A percentile compares a stretch with the other conserved stretches of the same genome.
These are phyloP conservation scores for Thrips palmi DNA, from an alignment of 1,140 invertebrate genomes.

Conservation along the genomic window DNA sequence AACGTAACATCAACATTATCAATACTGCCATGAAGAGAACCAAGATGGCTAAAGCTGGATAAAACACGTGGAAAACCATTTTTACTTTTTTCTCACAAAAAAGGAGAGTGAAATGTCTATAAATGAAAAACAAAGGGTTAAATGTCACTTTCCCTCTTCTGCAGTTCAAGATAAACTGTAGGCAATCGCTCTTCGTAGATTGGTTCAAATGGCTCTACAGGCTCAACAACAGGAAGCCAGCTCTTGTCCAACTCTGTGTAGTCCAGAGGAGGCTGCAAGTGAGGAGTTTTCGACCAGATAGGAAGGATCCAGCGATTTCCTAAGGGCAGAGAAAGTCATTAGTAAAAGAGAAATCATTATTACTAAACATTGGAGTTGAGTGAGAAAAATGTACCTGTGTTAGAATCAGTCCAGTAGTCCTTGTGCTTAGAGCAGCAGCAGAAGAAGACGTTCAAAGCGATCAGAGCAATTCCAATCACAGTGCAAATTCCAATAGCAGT, in stretches of 20 bases:
- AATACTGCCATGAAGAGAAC: slow-evolving; percentile 49
- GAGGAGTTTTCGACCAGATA: slow-evolving; percentile 61
- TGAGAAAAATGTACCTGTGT: slow-evolving; percentile 40
- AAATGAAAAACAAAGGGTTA: slow-evolving; percentile 23
- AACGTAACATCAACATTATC: slow-evolving; percentile 53
- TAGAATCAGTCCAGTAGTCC: slow-evolving; percentile 60
- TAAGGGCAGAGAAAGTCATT: slow-evolving; percentile 17
- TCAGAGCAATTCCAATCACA: slow-evolving; percentile 40
- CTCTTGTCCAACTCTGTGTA: slow-evolving; percentile 44
- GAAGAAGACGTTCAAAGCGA: slow-evolving; percentile 54
- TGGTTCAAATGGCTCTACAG: no score
- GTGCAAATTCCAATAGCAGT: slow-evolving; percentile 56
- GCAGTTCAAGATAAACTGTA: slow-evolving; percentile 49
- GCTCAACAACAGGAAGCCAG: no score
- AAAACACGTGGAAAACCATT: slow-evolving; percentile 43
- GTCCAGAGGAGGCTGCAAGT: slow-evolving; percentile 65
- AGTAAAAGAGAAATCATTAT: not conserved
- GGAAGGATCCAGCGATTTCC: slow-evolving; percentile 68
- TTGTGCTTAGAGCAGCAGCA: slow-evolving; percentile 61
- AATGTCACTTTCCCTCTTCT: slow-evolving; percentile 65
- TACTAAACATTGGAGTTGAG: slow-evolving; percentile 3
- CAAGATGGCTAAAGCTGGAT: slow-evolving; percentile 49
- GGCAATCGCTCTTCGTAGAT: no score
- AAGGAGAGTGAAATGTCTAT: slow-evolving; percentile 5
- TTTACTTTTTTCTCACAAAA: slow-evolving; percentile 9